phyloP scores from a whole-genome alignment of 2,888 invertebrate species.

The Athalia rosae region DNA sequence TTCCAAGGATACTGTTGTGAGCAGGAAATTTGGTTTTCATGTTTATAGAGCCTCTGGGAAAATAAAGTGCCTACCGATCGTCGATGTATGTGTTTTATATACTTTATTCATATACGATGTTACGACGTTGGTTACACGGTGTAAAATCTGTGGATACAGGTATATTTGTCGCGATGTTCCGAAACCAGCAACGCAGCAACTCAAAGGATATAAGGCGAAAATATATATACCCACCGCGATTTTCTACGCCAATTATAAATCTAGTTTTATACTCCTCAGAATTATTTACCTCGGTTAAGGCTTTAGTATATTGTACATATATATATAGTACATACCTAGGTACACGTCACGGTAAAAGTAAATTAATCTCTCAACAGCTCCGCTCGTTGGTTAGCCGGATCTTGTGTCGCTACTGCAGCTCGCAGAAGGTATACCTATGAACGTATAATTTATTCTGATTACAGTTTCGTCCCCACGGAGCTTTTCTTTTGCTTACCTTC shows the following conservation, averaged over 20 bases:
- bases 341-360: background rate
- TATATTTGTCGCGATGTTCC: background rate
- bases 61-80: constrained; percentile 1
- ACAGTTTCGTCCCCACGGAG: background rate
- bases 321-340: too few species aligned
- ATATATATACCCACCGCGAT: background rate
- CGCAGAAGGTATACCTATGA: background rate
- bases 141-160: too few species aligned
- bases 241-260: constrained; percentile 18
- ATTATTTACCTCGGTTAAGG: constrained; percentile 16
- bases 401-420: constrained; percentile 1
- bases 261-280: constrained; percentile 3
- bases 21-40: constrained; percentile 39
- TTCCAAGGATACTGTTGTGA: constrained; percentile 27
- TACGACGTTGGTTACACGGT: too few species aligned
- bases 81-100: background rate
- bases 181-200: background rate
- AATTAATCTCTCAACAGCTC: constrained; percentile 4
- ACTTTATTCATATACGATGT: background rate
- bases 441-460: constrained; percentile 8
- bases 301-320: background rate
- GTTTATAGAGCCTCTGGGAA: constrained; percentile 33
- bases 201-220: background rate
- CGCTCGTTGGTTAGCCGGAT: background rate
- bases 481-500: background rate